Conservation (phyloP, 35 echinoderm and acorn worm species). For the Patiria miniata region DNA sequence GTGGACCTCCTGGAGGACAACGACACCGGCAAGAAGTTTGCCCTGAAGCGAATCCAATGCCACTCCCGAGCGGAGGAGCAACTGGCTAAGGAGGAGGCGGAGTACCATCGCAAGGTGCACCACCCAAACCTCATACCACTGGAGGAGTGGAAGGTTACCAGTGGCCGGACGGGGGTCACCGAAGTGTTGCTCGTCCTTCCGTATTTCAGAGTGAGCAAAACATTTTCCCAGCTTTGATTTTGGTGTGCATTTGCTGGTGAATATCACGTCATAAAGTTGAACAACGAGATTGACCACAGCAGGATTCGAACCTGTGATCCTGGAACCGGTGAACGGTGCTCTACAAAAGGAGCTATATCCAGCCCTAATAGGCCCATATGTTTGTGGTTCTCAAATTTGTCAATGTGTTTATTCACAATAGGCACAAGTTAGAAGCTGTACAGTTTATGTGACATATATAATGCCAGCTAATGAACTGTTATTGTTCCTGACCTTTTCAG, state of each 20-base stretch:
- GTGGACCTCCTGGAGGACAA: slow-evolving; percentile 85
- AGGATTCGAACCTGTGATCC: too few species aligned
- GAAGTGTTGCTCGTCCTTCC: slow-evolving; percentile 80
- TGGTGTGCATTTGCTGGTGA: neutral
- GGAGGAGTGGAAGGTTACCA: slow-evolving; percentile 64
- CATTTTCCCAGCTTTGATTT: neutral
- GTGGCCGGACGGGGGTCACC: slow-evolving; percentile 42
- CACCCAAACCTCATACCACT: slow-evolving; percentile 78
- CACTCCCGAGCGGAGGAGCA: slow-evolving; percentile 67
- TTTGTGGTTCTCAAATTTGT: too few species aligned
- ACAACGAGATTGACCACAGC: neutral
- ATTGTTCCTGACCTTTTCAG: too few species aligned
- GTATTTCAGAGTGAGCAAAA: slow-evolving; percentile 71
- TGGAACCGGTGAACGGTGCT: too few species aligned
- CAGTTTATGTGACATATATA: too few species aligned
- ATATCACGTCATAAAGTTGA: too few species aligned
- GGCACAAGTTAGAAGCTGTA: too few species aligned
- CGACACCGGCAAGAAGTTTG: slow-evolving; percentile 74
- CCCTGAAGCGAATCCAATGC: slow-evolving; percentile 89
- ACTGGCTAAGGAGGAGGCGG: slow-evolving; percentile 71
- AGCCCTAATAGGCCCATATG: too few species aligned
- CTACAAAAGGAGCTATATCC: too few species aligned
- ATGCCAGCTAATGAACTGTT: too few species aligned
- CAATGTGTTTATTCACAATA: too few species aligned
- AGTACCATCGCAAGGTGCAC: slow-evolving; percentile 76